These are phyloP conservation scores for Hymenochirus boettgeri DNA, from an alignment of 2,113 vertebrate genomes.

Conservation along the genomic window DNA sequence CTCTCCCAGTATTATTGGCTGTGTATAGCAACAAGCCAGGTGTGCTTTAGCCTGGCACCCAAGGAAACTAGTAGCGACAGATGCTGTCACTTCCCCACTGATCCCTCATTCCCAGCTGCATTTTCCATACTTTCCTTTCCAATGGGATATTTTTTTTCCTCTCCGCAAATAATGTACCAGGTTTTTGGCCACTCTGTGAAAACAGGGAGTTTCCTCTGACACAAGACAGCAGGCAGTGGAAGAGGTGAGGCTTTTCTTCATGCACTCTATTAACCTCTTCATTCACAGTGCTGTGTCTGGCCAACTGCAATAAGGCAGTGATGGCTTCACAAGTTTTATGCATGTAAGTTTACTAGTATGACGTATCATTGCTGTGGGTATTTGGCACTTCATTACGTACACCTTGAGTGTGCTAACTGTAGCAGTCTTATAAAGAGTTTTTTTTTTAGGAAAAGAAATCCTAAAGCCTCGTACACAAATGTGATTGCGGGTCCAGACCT, in stretches of 20 bases:
- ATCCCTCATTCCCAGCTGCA: not conserved
- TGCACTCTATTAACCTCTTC: not conserved
- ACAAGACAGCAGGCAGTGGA: conserved; percentile 3
- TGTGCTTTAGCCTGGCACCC: conserved; percentile 9
- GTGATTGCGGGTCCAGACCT: too few species aligned
- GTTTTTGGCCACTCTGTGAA: conserved; percentile 15
- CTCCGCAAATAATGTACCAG: conserved; percentile 14
- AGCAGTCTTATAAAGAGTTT: too few species aligned
- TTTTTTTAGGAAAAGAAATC: too few species aligned
- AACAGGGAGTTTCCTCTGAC: conserved; percentile 2
- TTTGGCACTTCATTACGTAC: too few species aligned
- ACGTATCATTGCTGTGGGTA: too few species aligned
- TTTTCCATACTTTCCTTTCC: conserved; percentile 39
- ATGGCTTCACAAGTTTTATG: too few species aligned
- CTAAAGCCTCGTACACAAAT: too few species aligned
- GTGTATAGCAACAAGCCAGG: conserved; percentile 36
- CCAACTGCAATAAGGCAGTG: too few species aligned
- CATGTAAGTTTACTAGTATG: too few species aligned
- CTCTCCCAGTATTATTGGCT: conserved; percentile 20
- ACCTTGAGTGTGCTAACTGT: too few species aligned
- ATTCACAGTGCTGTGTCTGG: not conserved
- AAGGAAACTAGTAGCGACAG: conserved; percentile 5
- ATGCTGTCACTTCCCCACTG: conserved; percentile 15
- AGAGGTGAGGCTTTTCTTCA: not conserved
- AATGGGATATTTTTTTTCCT: conserved; percentile 32